Percentiles rank a stretch among this genome's conserved stretches.
These are phyloP conservation scores for Liparis tanakae DNA, from an alignment of 2,797 vertebrate species.

Conservation along the genomic window DNA sequence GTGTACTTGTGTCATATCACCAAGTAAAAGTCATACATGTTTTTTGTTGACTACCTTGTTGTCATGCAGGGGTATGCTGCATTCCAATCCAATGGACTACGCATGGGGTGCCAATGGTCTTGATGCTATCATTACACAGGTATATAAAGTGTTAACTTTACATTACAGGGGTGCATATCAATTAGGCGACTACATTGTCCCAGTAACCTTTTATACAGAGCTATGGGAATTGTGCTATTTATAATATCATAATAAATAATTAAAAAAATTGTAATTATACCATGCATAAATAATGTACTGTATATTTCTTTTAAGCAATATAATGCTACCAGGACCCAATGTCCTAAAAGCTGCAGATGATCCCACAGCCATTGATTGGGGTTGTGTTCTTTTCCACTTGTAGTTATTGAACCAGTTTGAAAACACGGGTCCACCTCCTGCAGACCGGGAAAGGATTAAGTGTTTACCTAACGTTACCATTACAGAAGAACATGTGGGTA, in stretches of 20 bases:
- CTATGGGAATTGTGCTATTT: neutral
- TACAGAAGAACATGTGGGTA: slow-evolving; percentile 95
- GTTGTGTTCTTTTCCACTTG: slow-evolving; percentile 24
- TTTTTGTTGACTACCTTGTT: slow-evolving; percentile 8
- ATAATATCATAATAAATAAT: neutral
- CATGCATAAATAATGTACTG: neutral
- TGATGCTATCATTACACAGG: slow-evolving; percentile 98
- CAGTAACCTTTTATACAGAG: neutral
- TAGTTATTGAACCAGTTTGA: slow-evolving; percentile 99
- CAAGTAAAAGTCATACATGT: neutral
- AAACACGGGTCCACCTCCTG: slow-evolving; percentile 96
- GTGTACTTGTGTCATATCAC: neutral
- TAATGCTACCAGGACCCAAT: neutral
- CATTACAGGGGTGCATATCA: neutral
- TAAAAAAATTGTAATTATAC: neutral
- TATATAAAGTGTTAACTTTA: slow-evolving; percentile 60
- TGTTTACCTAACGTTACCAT: slow-evolving; percentile 92
- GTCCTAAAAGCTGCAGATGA: neutral
- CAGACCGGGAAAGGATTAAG: slow-evolving; percentile 95
- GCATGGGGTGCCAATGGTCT: slow-evolving; percentile 98
- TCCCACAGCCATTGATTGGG: neutral
- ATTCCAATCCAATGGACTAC: slow-evolving; percentile 98
- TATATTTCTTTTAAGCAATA: neutral
- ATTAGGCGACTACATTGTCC: neutral
- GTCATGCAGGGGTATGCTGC: slow-evolving; percentile 91